Evolutionary conservation across 37 sponge, comb jelly and placozoan species (phyloP).

Genomic region (Amphimedon queenslandica): DNA sequence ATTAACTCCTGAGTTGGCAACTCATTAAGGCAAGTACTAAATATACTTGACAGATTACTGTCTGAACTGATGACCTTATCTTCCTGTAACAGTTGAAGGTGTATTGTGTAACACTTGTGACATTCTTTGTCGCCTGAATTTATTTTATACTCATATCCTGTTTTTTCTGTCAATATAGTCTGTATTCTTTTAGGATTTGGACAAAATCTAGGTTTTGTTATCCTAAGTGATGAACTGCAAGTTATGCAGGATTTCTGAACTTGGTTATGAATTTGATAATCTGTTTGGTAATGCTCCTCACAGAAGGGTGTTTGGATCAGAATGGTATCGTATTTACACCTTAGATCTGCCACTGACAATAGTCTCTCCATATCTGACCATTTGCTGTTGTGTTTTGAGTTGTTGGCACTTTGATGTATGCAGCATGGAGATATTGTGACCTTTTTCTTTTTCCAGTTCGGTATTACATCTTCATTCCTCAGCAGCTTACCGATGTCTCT

Average conservation of each 20-base stretch:
- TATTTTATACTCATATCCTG: not conserved
- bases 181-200: not conserved
- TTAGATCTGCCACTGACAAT: not conserved
- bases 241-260: not conserved
- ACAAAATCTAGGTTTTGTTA: not conserved
- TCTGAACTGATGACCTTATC: not conserved
- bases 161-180: not conserved
- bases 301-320: slow-evolving; percentile 7
- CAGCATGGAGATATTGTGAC: not conserved
- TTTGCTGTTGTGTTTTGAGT: not conserved
- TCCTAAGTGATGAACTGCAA: not conserved
- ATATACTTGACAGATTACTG: not conserved
- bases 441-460: slow-evolving; percentile 7
- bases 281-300: not conserved
- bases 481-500: not conserved
- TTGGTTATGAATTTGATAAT: not conserved
- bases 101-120: slow-evolving; percentile 6
- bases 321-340: not conserved
- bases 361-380: not conserved
- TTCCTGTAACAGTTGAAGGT: slow-evolving; percentile 1
- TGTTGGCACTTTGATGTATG: not conserved
- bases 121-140: not conserved
- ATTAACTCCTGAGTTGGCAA: not conserved
- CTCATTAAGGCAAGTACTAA: not conserved
- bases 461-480: not conserved